Evolutionary conservation across 2,113 vertebrate species (phyloP).

Genomic region (Spea bombifrons): DNA sequence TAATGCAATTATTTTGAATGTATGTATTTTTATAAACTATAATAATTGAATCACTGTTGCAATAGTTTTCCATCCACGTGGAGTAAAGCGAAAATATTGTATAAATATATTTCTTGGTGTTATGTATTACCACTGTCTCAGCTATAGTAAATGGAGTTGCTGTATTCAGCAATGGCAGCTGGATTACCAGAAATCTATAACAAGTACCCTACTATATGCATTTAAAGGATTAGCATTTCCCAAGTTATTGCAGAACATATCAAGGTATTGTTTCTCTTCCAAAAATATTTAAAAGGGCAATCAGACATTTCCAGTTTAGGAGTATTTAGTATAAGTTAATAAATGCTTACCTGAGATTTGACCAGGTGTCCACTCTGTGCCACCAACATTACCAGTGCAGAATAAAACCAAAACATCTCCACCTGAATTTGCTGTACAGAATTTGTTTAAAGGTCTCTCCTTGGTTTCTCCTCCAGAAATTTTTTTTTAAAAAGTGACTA

Average conservation of each 20-base stretch:
- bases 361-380: neutral
- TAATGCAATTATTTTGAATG: no score
- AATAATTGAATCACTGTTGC: no score
- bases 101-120: no score
- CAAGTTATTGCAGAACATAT: no score
- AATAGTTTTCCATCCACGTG: no score
- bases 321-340: neutral
- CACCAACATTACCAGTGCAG: slow-evolving; percentile 6
- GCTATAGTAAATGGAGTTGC: no score
- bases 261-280: no score
- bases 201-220: neutral
- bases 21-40: no score
- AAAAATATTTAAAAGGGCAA: neutral
- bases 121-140: no score
- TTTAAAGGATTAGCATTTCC: neutral
- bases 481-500: neutral
- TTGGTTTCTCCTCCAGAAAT: neutral
- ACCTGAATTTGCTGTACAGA: neutral
- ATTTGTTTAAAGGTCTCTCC: neutral
- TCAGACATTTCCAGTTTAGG: neutral
- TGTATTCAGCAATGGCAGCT: neutral
- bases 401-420: slow-evolving; percentile 13
- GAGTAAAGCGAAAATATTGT: no score
- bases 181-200: neutral
- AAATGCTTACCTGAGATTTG: slow-evolving; percentile 33